Percentiles rank a stretch among this genome's conserved stretches.
Conservation (phyloP, 2,113 vertebrate genomes). For the Columba livia region DNA sequence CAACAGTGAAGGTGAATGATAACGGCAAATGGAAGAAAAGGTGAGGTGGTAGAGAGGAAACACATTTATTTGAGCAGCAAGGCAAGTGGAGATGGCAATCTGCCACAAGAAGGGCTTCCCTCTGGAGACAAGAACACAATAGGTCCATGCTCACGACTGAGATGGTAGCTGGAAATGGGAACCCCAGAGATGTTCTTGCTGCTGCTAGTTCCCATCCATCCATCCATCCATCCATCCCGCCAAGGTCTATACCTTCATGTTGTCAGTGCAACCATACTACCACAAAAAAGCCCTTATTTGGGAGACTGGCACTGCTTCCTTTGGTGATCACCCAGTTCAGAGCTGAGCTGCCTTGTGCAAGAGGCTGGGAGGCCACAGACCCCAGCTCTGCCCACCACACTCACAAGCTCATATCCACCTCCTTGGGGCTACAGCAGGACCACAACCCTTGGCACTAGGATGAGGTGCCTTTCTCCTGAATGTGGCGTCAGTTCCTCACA, state of each 20-base stretch:
- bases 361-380: background rate
- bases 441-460: background rate
- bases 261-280: background rate
- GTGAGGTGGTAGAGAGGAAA: background rate
- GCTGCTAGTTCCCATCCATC: background rate
- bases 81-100: background rate
- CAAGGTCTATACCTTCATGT: background rate
- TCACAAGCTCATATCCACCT: background rate
- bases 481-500: background rate
- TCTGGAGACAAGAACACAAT: background rate
- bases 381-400: background rate
- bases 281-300: background rate
- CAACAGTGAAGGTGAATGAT: background rate
- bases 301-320: background rate
- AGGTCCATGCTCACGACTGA: background rate
- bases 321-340: background rate
- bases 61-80: background rate
- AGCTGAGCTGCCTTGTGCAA: background rate
- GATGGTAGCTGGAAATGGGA: background rate
- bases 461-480: background rate
- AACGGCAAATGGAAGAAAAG: background rate
- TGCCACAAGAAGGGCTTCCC: background rate
- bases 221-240: background rate
- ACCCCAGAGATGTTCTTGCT: background rate
- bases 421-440: background rate